Base-by-base conservation (phyloP, 2,113 vertebrate genomes). In the Paramisgurnus dabryanus region DNA sequence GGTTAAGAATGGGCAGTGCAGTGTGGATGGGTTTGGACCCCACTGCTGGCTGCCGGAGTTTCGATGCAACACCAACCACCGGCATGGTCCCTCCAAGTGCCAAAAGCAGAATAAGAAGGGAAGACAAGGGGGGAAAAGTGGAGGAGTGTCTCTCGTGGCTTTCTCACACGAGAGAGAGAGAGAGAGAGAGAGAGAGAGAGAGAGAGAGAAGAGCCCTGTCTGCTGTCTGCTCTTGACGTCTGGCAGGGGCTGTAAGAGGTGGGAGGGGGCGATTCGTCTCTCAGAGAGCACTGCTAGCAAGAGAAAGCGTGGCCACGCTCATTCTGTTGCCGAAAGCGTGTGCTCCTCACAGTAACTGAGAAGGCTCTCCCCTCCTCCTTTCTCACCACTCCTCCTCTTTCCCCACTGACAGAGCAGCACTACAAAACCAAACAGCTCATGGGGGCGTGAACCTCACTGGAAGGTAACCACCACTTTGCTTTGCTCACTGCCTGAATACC, bases 11-110 rank as follows among this genome's bases (percentile, higher is more conserved):
- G 75, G 94, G 96, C 88, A 95, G 93, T 83, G 96, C 95, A 34
- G 95, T 93, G 84, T 97, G 96, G 88, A 98, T 91, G 85, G 96
- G 96, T 93, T 94, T 95, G 88, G 94, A 91, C 91, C 93, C 94
- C 90, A 92, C 92, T 0, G 93, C 87, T 78, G 96, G 95, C 90
- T 94, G 96, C 74, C 95, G 95, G 82, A 95, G 92, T 89, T 98
- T 96, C 87, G 97, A 98, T 87, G 96, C 95, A 88, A 98, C 95
- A 76, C 96, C 96, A 89, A 99, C 94, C 57, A 97, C 96, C 89
- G 97, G 96, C 97, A 99, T 98, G 92, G 87, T 93, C 77, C 71
- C 61, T 77, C 63, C 70, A 41, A 75, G 43, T 41, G 22, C 67
- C 61, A 69, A 55, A 43, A 55, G 40, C 55, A 45, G 63, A 45